Base-by-base conservation (phyloP, 2,888 invertebrate genomes). In the Xestia sexstrigata region DNA sequence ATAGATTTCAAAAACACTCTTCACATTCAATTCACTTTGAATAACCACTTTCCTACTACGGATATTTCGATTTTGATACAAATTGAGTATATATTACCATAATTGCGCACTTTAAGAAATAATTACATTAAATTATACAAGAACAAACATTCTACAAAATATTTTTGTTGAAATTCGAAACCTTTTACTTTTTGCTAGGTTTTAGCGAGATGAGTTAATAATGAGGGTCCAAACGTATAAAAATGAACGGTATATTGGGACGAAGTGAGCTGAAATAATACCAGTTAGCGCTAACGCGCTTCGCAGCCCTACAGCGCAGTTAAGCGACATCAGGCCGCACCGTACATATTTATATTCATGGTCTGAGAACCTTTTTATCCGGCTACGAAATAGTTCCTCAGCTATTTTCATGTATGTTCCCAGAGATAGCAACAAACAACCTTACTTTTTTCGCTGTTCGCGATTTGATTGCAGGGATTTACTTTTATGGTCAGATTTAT, bases 401-500 rank as follows among this genome's bases (percentile, higher is more conserved):
- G 92, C 93, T 89, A 94, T 95, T 94, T 92, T 93, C 94, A 92
- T 95, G 91, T 94, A 93, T 94, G 94, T 92, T 93, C 90, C 90
- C 90, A 92, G 91, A 93, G 93, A 95, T 94, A 94, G 93, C 93
- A 94, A 95, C 95, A 95, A 95, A 95, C 94, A 95, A 94, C 94
- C 94, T 93, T 95, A 94, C 94, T 95, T 94, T 95, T 95, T 95
- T 94, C 91, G 93, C 91, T 94, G 93, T 95, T 95, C 92, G 91
- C 94, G 91, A 96, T 96, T 96, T 96, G 96, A 96, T 96, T 95
- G 95, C 93, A 86, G 91, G 96, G 96, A 95, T 96, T 96, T 96
- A 95, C 93, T 96, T 96, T 96, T 96, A 96, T 94, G 95, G 91
- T 94, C 95, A 95, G 95, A 95, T 96, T 96, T 96, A 96, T 95